Evolutionary conservation across 2,888 invertebrate genomes (phyloP), one percentile per base, ranked within the genome.

Genomic region (Augiades crinisus): DNA sequence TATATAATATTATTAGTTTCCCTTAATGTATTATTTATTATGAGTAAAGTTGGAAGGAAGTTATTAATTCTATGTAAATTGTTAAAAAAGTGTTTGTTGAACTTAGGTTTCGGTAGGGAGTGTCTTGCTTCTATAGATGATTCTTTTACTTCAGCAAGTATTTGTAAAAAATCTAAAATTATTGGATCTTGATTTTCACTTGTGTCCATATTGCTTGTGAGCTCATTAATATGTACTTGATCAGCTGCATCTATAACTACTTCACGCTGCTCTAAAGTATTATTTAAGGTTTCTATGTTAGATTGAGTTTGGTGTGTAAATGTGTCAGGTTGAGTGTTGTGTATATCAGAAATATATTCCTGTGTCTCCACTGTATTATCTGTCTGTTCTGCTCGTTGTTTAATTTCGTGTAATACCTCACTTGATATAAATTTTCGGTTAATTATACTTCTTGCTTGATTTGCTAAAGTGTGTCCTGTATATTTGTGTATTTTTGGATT

Each of bases 1-100:
- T 49, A 49, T 8, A 49, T 33, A 2, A 44, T 13, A 24, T 36
- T 8, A 13, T 52, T 52, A 8, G 17, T 40, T 30, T 30, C 41
- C 3, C 41, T 10, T 1, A 43, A 7, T 7, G 3, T 30, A 4
- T 16, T 22, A 5, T 41, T 12, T 12, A 19, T 36, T 5, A 30
- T 6, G 1, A 52, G 16, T 7, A 52, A 4, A 5, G 40, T 52
- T 0, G 45, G 52, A n/a, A 52, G n/a, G 22, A 17, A 53, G 0
- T 46, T 34, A 36, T 41, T 53, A 3, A 53, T 12, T 24, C 19
- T 33, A 34, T 12, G 6, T n/a, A 46, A 1, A 8, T 46, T 52
- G 5, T 44, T 8, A 22, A 31, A 12, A 3, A 52, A 53, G 8
- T 8, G 7, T 21, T 21, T 24, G 17, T 31, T 31, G 3, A 44